Evolutionary conservation across 2,888 invertebrate genomes (phyloP).

Genomic region (Chrysodeixis includens): DNA sequence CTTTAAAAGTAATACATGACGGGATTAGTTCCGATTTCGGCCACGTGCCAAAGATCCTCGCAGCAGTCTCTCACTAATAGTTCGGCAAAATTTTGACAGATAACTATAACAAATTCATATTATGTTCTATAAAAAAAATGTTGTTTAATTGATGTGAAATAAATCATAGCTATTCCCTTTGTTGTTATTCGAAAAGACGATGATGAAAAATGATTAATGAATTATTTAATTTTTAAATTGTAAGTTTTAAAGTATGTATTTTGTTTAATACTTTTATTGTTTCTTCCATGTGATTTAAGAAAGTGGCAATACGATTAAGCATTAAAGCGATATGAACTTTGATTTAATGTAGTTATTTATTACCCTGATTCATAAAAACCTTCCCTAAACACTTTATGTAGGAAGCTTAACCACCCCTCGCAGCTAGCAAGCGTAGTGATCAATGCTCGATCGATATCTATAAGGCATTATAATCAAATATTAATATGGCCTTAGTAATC

Average conservation of each 20-base stretch:
- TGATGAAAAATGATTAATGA: constrained; percentile 69
- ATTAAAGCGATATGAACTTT: constrained; percentile 72
- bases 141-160: constrained; percentile 49
- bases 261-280: constrained; percentile 82
- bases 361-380: neutral
- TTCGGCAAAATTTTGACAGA: constrained; percentile 17
- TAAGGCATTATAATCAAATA: too few species aligned
- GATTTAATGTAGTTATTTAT: constrained; percentile 37
- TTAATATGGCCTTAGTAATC: too few species aligned
- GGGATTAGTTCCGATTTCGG: too few species aligned
- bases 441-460: too few species aligned
- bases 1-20: too few species aligned
- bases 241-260: constrained; percentile 82
- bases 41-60: too few species aligned
- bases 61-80: constrained; percentile 13
- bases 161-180: constrained; percentile 76
- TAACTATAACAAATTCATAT: constrained; percentile 23
- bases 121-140: constrained; percentile 30
- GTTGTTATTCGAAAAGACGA: constrained; percentile 81
- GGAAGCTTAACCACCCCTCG: too few species aligned
- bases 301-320: constrained; percentile 85
- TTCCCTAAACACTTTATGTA: too few species aligned
- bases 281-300: constrained; percentile 87
- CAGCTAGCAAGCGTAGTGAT: too few species aligned
- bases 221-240: constrained; percentile 81